Evolutionary conservation across 2,113 vertebrate species (phyloP).

Genomic region (Thymallus thymallus): DNA sequence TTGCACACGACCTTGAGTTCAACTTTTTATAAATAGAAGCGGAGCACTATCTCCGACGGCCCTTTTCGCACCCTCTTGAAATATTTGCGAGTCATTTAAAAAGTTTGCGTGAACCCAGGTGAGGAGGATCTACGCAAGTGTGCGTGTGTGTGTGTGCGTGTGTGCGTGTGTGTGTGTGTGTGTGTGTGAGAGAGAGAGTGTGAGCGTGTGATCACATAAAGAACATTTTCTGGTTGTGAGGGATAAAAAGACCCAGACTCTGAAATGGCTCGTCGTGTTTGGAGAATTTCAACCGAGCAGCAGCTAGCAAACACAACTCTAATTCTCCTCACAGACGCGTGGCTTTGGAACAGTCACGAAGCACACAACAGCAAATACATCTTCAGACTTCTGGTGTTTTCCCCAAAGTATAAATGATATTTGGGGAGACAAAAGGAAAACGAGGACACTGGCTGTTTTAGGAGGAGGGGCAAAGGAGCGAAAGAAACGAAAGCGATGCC

Average conservation of each 20-base stretch:
- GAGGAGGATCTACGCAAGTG: constrained; percentile 45
- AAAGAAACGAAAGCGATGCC: constrained; percentile 67
- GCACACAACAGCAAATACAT: constrained; percentile 34
- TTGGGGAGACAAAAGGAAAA: constrained; percentile 37
- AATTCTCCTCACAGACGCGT: constrained; percentile 39
- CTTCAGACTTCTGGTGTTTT: constrained; percentile 8
- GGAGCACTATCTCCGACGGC: not conserved
- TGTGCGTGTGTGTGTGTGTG: constrained; percentile 1
- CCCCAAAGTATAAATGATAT: constrained; percentile 25
- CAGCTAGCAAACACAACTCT: constrained; percentile 42
- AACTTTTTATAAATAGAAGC: constrained; percentile 47
- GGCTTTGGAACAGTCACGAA: constrained; percentile 40
- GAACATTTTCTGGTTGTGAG: constrained; percentile 23
- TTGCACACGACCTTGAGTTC: constrained; percentile 32
- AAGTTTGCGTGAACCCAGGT: constrained; percentile 49
- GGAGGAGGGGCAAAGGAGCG: constrained; percentile 44
- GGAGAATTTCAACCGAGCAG: constrained; percentile 47
- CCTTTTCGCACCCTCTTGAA: constrained; percentile 4
- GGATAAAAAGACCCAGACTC: constrained; percentile 56
- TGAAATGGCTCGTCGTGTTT: constrained; percentile 50
- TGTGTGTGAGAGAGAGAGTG: not conserved
- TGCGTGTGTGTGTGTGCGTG: constrained; percentile 14
- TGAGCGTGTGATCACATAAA: not conserved
- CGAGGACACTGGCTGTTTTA: constrained; percentile 41
- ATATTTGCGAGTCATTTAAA: constrained; percentile 57